phyloP scores from a whole-genome alignment of 2,888 invertebrate species.

The Latheticus oryzae region DNA sequence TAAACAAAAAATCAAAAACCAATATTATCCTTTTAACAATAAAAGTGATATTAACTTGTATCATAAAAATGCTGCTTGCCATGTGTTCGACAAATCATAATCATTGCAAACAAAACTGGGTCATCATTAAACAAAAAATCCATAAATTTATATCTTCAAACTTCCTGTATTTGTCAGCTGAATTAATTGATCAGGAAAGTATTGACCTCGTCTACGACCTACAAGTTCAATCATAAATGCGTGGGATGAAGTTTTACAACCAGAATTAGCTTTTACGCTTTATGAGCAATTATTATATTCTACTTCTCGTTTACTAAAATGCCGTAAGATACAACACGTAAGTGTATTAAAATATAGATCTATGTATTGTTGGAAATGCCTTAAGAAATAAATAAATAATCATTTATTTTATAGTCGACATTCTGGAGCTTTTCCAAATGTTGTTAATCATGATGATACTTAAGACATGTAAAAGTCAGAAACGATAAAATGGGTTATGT shows the following conservation, averaged over 20 bases:
- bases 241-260: slow-evolving; percentile 49
- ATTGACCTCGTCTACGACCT: slow-evolving; percentile 60
- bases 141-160: slow-evolving; percentile 15
- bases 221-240: slow-evolving; percentile 56
- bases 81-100: slow-evolving; percentile 18
- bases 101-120: slow-evolving; percentile 9
- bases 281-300: no score
- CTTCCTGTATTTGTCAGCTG: slow-evolving; percentile 12
- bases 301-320: no score
- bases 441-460: slow-evolving; percentile 23
- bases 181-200: slow-evolving; percentile 47
- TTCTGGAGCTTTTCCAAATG: slow-evolving; percentile 25
- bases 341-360: no score
- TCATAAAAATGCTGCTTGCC: slow-evolving; percentile 16
- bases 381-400: no score
- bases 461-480: slow-evolving; percentile 16
- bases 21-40: slow-evolving; percentile 27
- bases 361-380: no score
- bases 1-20: slow-evolving; percentile 21
- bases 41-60: slow-evolving; percentile 36
- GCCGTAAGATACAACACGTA: no score
- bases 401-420: slow-evolving; percentile 10
- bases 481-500: slow-evolving; percentile 18
- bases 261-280: slow-evolving; percentile 18
- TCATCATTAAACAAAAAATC: slow-evolving; percentile 10